Base-by-base conservation (phyloP, 2,113 vertebrate species). In the Oreochromis tanganicae region DNA sequence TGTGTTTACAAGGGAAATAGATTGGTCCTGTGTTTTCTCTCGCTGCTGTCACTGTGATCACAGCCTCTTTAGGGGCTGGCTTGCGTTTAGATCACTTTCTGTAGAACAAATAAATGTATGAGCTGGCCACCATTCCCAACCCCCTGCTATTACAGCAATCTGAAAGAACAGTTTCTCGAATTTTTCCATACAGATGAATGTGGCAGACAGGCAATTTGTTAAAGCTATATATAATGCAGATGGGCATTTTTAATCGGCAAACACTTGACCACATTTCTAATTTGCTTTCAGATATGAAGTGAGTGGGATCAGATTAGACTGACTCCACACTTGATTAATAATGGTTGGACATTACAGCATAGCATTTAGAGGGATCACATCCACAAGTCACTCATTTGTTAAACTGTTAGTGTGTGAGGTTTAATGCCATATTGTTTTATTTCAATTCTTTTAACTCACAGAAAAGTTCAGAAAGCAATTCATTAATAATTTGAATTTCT, bases 41-140 rank as follows among this genome's bases (percentile, higher is more conserved):
- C 46, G 4, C 75, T 17, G 63, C 88, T 89, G 85, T 89, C 90
- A 78, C 78, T 94, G 84, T 89, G 90, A 94, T 93, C 92, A 36
- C 87, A 85, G 87, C 56, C 89, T 91, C 75, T 90, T 93, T 85
- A 91, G 91, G 80, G 59, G n/a, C 71, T 93, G 92, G 91, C 90
- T 80, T 54, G 21, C 36, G 12, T 93, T 92, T 93, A 94, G 57
- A 79, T 68, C 38, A 19, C 34, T 82, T 83, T 68, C 84, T 81
- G 32, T 50, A 82, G 81, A 86, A 78, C 57, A 81, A 66, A 55
- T 84, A 66, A 83, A 91, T 85, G 85, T 75, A 87, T 61, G 36
- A 90, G 87, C 81, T 82, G 85, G 34, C 85, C 43, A 73, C 57
- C 54, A 38, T 87, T 85, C 84, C 48, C 84, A 10, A 27, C 59